Conservation (phyloP, 2,113 vertebrate genomes). For the Puma concolor region DNA sequence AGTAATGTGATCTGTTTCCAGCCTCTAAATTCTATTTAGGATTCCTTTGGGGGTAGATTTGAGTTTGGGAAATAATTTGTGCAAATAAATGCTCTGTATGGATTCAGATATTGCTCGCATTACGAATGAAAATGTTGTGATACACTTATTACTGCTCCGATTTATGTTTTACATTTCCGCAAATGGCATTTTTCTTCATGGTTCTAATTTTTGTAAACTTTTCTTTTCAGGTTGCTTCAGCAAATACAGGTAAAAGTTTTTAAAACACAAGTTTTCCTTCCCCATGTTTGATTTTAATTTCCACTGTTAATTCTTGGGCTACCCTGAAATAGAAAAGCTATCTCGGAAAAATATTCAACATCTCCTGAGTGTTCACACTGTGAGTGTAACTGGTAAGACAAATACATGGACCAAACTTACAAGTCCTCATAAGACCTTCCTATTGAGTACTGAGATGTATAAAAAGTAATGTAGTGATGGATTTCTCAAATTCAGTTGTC, state of each 20-base stretch:
- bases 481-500: neutral
- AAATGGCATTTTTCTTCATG: neutral
- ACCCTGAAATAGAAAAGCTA: neutral
- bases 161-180: neutral
- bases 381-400: neutral
- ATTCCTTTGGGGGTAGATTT: neutral
- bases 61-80: neutral
- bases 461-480: neutral
- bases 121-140: neutral
- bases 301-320: neutral
- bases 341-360: neutral
- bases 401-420: neutral
- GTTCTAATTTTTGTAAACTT: conserved; percentile 78
- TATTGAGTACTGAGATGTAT: neutral
- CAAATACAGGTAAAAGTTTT: conserved; percentile 88
- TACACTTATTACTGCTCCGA: neutral
- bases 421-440: neutral
- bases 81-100: neutral
- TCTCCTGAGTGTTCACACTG: neutral
- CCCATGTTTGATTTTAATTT: conserved; percentile 42
- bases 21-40: neutral
- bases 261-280: neutral
- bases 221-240: conserved; percentile 90
- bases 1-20: conserved; percentile 49
- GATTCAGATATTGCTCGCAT: neutral